Conservation (phyloP, 2,113 vertebrate species). For the Chelonoidis abingdonii region DNA sequence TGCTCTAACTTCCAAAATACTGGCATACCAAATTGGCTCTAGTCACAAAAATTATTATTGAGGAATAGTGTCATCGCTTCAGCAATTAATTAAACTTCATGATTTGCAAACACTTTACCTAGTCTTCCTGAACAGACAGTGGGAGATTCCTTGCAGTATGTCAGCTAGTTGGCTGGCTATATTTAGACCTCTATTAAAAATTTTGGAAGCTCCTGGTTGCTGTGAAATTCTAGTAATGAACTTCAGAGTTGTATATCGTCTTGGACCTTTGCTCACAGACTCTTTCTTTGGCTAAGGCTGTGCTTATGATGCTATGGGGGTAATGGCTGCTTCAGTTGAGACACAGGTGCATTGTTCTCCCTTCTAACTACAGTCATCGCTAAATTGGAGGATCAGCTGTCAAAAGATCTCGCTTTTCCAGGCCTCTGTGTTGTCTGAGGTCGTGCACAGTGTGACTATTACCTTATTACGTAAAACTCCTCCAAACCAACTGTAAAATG, state of each 20-base stretch:
- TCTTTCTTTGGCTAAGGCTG: background rate
- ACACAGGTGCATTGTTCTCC: background rate
- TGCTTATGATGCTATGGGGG: background rate
- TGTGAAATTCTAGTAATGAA: background rate
- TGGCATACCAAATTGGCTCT: background rate
- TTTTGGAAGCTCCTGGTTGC: background rate
- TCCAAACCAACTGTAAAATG: background rate
- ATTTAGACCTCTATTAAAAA: background rate
- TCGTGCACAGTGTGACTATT: background rate
- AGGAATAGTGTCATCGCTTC: background rate
- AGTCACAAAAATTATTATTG: background rate
- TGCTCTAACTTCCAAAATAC: fast-evolving
- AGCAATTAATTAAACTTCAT: background rate
- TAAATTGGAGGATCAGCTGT: background rate
- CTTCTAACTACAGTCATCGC: background rate
- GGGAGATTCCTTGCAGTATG: background rate
- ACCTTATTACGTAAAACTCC: background rate
- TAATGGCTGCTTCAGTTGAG: background rate
- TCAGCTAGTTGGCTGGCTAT: background rate
- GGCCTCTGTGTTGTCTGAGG: background rate
- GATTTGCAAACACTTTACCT: background rate
- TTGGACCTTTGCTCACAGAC: background rate
- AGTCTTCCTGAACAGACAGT: fast-evolving
- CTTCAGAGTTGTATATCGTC: background rate
- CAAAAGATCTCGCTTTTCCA: background rate